Evolutionary conservation across 2,888 invertebrate species (phyloP), one percentile per base, ranked within the genome.

Genomic region (Seira musarum): DNA sequence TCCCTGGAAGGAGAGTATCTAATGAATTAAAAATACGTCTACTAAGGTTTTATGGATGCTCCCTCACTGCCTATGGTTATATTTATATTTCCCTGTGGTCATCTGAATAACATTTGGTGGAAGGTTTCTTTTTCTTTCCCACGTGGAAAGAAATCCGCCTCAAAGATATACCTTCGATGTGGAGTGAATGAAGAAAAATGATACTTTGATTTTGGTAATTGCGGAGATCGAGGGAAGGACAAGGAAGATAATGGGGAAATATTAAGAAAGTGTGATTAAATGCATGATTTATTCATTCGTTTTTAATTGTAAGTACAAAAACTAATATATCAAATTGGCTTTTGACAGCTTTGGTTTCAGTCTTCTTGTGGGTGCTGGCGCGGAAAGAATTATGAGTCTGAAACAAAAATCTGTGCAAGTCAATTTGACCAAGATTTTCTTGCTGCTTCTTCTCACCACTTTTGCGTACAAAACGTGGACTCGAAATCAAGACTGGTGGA

Each of bases 401-500:
- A 85, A 86, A 80, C 85, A 86, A 84, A 84, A 83, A 83, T 84
- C 84, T 82, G 73, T 82, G 61, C 81, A 81, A 82, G 77, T 85
- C 83, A 88, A 92, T 86, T 88, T 93, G 85, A 93, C 93, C 92
- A 89, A 90, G 53, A 89, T 84, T 66, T 83, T 85, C 80, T 90
- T 92, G 22, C 89, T 90, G 2, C 88, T 93, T 21, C 57, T 88
- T n/a, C 89, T 94, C 22, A 89, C 94, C 30, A 90, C 92, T 0
- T 92, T 93, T 77, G 92, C 92, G 46, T 91, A 92, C 82, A 91
- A 93, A 86, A 94, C 94, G 0, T 90, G 93, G 83, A 89, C 92
- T 17, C 90, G 95, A 85, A 95, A 95, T 88, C 90, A 91, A 75
- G 94, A 94, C 88, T 96, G 96, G 95, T 90, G 91, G 70, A 93